A percentile compares a stretch with the other conserved stretches of the same genome.
Evolutionary conservation across 2,888 invertebrate species (phyloP).

Genomic region (Sinhomidia bicolor): DNA sequence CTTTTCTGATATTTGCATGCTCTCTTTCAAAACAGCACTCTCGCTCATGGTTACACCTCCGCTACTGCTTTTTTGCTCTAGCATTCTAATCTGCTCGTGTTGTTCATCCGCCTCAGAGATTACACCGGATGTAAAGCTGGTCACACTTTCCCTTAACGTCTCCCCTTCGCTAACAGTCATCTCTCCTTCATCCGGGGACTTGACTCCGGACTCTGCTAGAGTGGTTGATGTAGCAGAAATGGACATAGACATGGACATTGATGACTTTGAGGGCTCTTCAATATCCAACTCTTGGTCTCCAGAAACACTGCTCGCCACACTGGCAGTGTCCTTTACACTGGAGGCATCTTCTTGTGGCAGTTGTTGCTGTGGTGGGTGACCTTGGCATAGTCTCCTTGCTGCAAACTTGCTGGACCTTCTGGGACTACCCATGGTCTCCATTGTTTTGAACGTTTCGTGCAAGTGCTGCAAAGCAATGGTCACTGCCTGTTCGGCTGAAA

Average conservation of each 20-base stretch:
- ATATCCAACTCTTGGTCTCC: conserved; percentile 64
- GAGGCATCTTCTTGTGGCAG: conserved; percentile 38
- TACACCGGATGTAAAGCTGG: conserved; percentile 73
- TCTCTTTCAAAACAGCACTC: background rate
- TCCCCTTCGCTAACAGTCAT: conserved; percentile 67
- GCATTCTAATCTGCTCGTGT: conserved; percentile 39
- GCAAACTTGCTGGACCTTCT: conserved; percentile 65
- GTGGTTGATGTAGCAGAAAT: conserved; percentile 42
- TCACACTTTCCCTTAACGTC: conserved; percentile 72
- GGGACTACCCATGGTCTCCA: conserved; percentile 74
- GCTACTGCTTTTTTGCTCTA: conserved; percentile 18
- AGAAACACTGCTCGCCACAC: conserved; percentile 45
- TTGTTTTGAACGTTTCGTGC: conserved; percentile 74
- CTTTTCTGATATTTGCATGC: conserved; percentile 7
- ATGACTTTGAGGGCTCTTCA: conserved; percentile 59
- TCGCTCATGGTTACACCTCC: background rate
- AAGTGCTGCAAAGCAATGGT: conserved; percentile 72
- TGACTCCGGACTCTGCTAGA: conserved; percentile 60
- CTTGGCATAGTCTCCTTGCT: conserved; percentile 53
- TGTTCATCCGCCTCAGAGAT: conserved; percentile 70
- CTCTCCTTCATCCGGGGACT: conserved; percentile 67
- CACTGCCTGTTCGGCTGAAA: conserved; percentile 70
- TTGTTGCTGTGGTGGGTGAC: conserved; percentile 7
- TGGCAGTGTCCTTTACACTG: conserved; percentile 53
- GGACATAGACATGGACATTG: conserved; percentile 55